Base-by-base conservation (phyloP, 2,797 vertebrate species). In the Amblyopsis hoosieri region DNA sequence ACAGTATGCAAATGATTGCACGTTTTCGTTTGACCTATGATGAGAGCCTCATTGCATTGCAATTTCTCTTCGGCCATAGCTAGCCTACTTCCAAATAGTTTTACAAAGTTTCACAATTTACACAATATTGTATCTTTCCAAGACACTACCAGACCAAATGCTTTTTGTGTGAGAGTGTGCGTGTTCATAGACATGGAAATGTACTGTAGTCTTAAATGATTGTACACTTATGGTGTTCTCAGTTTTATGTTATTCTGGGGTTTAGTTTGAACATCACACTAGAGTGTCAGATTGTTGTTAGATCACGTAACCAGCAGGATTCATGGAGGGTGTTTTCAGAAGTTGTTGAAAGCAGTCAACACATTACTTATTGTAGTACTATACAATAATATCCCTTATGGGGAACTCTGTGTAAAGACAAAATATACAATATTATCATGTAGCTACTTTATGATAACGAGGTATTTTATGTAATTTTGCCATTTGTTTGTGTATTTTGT, bases 221-320 rank as follows among this genome's bases (percentile, higher is more conserved):
- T 71, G 57, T 66, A 45, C 64, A 74, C 57, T 74, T 58, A 19
- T 50, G 11, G 6, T 60, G 54, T 46, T 66, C 66, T 66, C 57
- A 45, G 71, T 62, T 10, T 67, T 79, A 80, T 75, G 72, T 70
- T 75, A 77, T 80, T 80, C 60, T 74, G 60, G 76, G 63, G 79
- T 69, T 61, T 67, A 65, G 55, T 62, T 66, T 67, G 57, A 79
- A 64, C 64, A 55, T 68, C 45, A 64, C 81, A 81, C 75, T 74
- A 37, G 58, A 73, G 33, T 79, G 66, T 80, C 69, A 72, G 63
- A 75, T 86, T 84, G 66, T 70, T 77, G 23, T 4, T 29, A 29
- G 23, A 4, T 86, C 79, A 87, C 69, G 54, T 83, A 73, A 71
- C 51, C 53, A 82, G 84, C 74, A 79, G 62, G 70, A 83, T 85